These are phyloP conservation scores for Streblospio benedicti DNA, from an alignment of 1,140 invertebrate genomes.

Conservation along the genomic window DNA sequence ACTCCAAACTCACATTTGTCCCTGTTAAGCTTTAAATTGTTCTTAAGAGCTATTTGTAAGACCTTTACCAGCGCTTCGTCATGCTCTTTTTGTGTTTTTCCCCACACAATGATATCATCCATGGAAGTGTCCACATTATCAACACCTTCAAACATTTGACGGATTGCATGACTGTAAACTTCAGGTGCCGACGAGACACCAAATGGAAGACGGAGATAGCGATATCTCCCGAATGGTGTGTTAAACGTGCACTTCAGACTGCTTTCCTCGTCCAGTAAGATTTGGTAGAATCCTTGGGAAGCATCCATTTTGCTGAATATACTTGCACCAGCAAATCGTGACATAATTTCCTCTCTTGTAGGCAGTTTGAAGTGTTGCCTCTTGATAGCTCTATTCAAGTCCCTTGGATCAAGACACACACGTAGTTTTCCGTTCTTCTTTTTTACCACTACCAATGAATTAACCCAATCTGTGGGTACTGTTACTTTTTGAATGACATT, in stretches of 20 bases:
- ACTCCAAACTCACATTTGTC: slow-evolving; percentile 25
- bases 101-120: slow-evolving; percentile 1
- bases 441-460: slow-evolving; percentile 43
- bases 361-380: slow-evolving; percentile 24
- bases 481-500: neutral
- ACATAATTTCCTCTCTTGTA: slow-evolving; percentile 18
- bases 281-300: neutral
- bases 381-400: slow-evolving; percentile 48
- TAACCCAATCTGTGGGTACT: slow-evolving; percentile 45
- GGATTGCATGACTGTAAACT: neutral
- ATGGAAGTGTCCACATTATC: neutral
- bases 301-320: slow-evolving; percentile 13
- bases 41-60: slow-evolving; percentile 11
- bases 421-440: slow-evolving; percentile 45
- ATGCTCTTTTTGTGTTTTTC: slow-evolving; percentile 10
- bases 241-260: neutral
- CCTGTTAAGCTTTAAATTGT: slow-evolving; percentile 40
- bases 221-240: slow-evolving; percentile 6
- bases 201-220: neutral
- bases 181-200: neutral
- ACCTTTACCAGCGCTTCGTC: neutral
- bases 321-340: slow-evolving; percentile 12
- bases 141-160: neutral
- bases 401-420: slow-evolving; percentile 50
- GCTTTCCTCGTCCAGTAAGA: neutral